Percentiles rank a stretch among this genome's conserved stretches.
These are phyloP conservation scores for Sphaeramia orbicularis DNA, from an alignment of 2,797 vertebrate species.

Conservation along the genomic window DNA sequence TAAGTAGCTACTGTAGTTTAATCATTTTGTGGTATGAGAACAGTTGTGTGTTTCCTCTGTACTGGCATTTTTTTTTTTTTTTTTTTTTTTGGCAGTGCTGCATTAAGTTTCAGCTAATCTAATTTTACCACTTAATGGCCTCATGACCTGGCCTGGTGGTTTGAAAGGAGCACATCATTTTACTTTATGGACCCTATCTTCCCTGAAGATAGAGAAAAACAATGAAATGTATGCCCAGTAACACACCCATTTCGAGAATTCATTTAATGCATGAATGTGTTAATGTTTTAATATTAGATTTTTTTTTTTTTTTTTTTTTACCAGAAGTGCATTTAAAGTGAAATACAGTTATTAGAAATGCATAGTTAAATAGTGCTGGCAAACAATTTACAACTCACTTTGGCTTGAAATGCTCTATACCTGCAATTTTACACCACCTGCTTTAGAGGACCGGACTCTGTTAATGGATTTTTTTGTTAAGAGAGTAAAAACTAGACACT, in stretches of 20 bases:
- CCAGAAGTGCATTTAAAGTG: slow-evolving; percentile 6
- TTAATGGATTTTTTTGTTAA: no score
- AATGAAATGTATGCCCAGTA: slow-evolving; percentile 16
- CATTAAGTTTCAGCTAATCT: slow-evolving; percentile 63
- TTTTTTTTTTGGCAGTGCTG: slow-evolving; percentile 42
- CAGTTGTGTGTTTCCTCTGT: slow-evolving; percentile 20
- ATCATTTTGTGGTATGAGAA: slow-evolving; percentile 37
- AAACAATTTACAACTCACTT: not conserved
- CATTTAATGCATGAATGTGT: slow-evolving; percentile 24
- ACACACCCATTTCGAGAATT: slow-evolving; percentile 10
- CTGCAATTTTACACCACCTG: not conserved
- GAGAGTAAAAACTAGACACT: not conserved
- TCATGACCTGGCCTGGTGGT: slow-evolving; percentile 47
- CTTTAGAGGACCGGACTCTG: no score
- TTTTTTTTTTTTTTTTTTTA: slow-evolving; percentile 8
- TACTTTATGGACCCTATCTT: slow-evolving; percentile 40
- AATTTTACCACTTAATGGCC: slow-evolving; percentile 60
- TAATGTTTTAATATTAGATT: not conserved
- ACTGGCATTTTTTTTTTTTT: slow-evolving; percentile 52
- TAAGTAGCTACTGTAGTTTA: slow-evolving; percentile 30
- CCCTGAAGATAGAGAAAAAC: slow-evolving; percentile 20
- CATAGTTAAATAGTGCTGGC: slow-evolving; percentile 3
- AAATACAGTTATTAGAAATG: not conserved
- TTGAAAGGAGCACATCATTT: slow-evolving; percentile 40
- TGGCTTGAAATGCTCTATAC: not conserved